These are phyloP conservation scores for Isichthys henryi DNA, from an alignment of 2,113 vertebrate species.

Conservation along the genomic window DNA sequence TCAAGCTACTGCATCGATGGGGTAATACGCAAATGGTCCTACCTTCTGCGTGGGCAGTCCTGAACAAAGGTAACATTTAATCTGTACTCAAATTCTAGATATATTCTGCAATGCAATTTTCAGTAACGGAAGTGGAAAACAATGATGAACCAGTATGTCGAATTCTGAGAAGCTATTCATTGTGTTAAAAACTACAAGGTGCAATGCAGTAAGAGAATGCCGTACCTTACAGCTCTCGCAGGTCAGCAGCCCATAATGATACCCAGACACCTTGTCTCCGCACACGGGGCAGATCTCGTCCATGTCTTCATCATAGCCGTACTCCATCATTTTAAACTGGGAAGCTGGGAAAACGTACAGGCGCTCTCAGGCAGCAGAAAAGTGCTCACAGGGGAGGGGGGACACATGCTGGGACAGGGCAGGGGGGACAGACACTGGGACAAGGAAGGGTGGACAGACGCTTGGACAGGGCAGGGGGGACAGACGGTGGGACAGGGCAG, in stretches of 20 bases:
- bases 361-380: not conserved
- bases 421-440: not conserved
- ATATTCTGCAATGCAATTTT: not conserved
- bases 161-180: not conserved
- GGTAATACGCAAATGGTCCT: not conserved
- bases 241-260: conserved; percentile 96
- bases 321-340: conserved; percentile 99
- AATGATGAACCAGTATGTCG: not conserved
- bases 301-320: conserved; percentile 94
- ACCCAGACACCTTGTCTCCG: conserved; percentile 97
- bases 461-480: too few species aligned
- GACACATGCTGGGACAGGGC: not conserved
- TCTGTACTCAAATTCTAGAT: not conserved
- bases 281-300: conserved; percentile 98
- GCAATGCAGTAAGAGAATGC: not conserved
- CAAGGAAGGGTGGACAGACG: not conserved
- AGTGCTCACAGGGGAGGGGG: not conserved
- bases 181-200: not conserved
- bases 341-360: conserved; percentile 60
- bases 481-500: too few species aligned
- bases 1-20: not conserved
- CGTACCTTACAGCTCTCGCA: conserved; percentile 99
- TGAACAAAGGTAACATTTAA: not conserved
- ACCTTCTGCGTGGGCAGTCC: not conserved
- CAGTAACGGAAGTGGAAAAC: not conserved